phyloP scores from a whole-genome alignment of 2,113 vertebrate genomes.

The Tachysurus vachellii region DNA sequence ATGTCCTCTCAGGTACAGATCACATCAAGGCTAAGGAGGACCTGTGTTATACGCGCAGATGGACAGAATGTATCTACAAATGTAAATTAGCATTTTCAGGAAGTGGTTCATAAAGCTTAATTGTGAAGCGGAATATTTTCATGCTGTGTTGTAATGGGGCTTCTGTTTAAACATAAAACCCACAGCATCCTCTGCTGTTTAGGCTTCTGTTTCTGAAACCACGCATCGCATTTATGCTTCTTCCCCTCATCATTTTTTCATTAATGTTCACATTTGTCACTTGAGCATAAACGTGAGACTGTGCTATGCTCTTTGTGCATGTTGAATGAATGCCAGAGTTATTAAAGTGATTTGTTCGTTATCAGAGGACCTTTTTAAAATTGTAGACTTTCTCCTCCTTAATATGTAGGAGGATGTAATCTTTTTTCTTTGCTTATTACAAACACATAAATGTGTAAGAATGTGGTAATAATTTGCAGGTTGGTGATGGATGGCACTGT shows the following conservation, averaged over 20 bases:
- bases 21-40: constrained; percentile 15
- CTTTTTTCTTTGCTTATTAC: constrained; percentile 44
- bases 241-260: constrained; percentile 45
- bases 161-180: background rate
- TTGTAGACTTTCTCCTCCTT: constrained; percentile 11
- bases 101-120: background rate
- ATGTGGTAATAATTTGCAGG: constrained; percentile 40
- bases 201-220: constrained; percentile 21
- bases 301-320: constrained; percentile 11
- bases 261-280: constrained; percentile 46
- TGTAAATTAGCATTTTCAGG: constrained; percentile 3
- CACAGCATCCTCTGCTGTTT: constrained; percentile 15
- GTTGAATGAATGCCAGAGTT: constrained; percentile 37
- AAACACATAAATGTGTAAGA: constrained; percentile 40
- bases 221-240: constrained; percentile 11
- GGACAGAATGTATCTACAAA: constrained; percentile 13
- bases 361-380: constrained; percentile 38
- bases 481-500: constrained; percentile 48
- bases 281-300: constrained; percentile 17
- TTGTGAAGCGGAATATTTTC: constrained; percentile 1
- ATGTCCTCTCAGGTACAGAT: constrained; percentile 38
- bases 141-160: background rate
- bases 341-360: constrained; percentile 40
- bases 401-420: constrained; percentile 22
- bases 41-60: constrained; percentile 15